phyloP scores from a whole-genome alignment of 2,888 invertebrate genomes.

The Thecophora atra region DNA sequence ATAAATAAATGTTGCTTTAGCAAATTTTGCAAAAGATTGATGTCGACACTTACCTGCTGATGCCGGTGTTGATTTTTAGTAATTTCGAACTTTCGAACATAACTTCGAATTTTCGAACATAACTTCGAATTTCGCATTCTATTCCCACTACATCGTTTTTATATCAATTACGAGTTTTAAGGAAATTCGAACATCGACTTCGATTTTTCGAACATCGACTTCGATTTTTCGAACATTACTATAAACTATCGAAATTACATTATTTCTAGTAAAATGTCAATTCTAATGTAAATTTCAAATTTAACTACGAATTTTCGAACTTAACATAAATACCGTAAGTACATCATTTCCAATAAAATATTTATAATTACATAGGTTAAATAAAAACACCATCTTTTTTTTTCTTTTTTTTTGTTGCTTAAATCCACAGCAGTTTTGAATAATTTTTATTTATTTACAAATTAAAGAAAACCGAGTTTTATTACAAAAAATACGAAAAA shows the following conservation, averaged over 20 bases:
- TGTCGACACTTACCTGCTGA: background rate
- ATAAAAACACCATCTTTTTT: slow-evolving; percentile 33
- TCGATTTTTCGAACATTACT: too few species aligned
- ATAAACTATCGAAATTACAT: too few species aligned
- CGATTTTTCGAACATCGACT: too few species aligned
- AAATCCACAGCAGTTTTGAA: slow-evolving; percentile 37
- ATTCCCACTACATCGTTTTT: too few species aligned
- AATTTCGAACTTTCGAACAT: slow-evolving; percentile 4
- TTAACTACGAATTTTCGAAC: slow-evolving; percentile 18
- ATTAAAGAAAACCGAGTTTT: slow-evolving; percentile 10
- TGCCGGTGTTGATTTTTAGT: background rate
- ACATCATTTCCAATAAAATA: background rate
- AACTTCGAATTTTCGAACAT: slow-evolving; percentile 15
- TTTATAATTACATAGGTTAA: background rate
- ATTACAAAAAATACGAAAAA: too few species aligned
- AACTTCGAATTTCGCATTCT: too few species aligned
- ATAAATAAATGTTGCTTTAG: background rate
- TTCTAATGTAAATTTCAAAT: slow-evolving; percentile 12
- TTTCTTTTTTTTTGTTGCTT: slow-evolving; percentile 25
- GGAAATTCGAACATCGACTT: too few species aligned
- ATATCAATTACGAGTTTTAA: too few species aligned
- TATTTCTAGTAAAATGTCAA: too few species aligned
- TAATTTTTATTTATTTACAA: slow-evolving; percentile 37
- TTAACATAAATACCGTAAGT: background rate
- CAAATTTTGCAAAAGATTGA: background rate